These are phyloP conservation scores for Caenorhabditis sinica DNA, from an alignment of 2,888 invertebrate genomes.

Conservation along the genomic window DNA sequence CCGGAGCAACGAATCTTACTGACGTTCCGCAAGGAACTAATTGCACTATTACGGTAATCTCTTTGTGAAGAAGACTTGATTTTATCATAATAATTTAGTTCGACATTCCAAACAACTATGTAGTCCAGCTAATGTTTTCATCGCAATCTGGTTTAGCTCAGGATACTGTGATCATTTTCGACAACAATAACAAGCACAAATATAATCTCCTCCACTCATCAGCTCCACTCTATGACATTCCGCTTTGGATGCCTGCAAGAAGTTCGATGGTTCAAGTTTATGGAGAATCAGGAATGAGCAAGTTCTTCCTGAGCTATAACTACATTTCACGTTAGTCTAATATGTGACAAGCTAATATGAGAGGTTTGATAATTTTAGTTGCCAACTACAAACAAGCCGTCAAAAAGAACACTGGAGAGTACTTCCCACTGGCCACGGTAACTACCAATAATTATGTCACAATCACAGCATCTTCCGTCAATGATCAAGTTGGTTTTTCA, in stretches of 20 bases:
- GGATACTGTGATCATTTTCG: slow-evolving; percentile 12
- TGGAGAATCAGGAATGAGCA: slow-evolving; percentile 11
- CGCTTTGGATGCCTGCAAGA: slow-evolving; percentile 12
- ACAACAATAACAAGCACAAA: neutral
- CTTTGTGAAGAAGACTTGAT: neutral
- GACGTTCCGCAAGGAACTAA: slow-evolving; percentile 15
- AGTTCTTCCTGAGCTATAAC: slow-evolving; percentile 26
- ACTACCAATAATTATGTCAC: slow-evolving; percentile 4
- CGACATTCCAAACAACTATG: slow-evolving; percentile 21
- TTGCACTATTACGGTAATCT: slow-evolving; percentile 1
- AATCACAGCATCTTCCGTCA: slow-evolving; percentile 14
- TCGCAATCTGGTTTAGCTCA: neutral
- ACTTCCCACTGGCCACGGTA: neutral
- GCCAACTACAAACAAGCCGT: slow-evolving; percentile 5
- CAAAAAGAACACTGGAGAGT: slow-evolving; percentile 36
- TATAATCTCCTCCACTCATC: neutral
- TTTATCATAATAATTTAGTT: neutral
- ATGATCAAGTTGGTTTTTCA: neutral
- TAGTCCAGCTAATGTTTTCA: slow-evolving; percentile 4
- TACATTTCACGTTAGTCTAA: slow-evolving; percentile 27
- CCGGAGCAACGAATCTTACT: neutral
- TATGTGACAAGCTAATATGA: neutral
- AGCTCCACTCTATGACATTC: neutral
- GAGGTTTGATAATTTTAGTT: slow-evolving; percentile 23
- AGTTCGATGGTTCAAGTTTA: slow-evolving; percentile 7